Base-by-base conservation (phyloP, 2,888 invertebrate species). In the Pristionchus exspectatus region DNA sequence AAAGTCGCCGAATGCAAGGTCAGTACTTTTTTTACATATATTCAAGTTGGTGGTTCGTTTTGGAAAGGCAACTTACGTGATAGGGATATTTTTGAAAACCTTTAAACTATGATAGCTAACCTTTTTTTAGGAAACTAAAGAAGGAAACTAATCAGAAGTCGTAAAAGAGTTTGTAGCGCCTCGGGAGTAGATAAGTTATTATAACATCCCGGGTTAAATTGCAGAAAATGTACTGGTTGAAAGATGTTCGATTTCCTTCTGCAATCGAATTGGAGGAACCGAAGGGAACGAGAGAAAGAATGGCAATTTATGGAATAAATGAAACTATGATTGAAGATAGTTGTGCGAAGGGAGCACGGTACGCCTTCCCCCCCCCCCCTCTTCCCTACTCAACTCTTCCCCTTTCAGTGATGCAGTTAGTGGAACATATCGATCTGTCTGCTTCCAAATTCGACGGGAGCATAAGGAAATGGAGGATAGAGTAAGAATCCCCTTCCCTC, bases 1-100 rank as follows among this genome's bases (percentile, higher is more conserved):
- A 95, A 95, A 16, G 92, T 96, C 59, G 91, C 93, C 10, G 95
- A 96, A 91, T 95, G 96, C 38, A 95, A 94, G 91, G 93, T 93
- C 27, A 18, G 87, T 38, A 16, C 18, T 63, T 16, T 30, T 16
- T 10, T 12, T 54, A 21, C 30, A 27, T 27, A 24, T 66, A 38
- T 50, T 50, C 44, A 50, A 50, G 44, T 38, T 38, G 38, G 38
- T 38, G 59, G 24, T 59, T 18, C 24, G 24, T 24, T 18, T 59
- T 59, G 3, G 21, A 18, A 24, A 4, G 0, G 14, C 59, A 59
- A 18, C 24, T 21, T 14, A 59, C 59, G 59, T 59, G 59, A 59
- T 59, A 59, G 59, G 21, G 59, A 18, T 59, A 59, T 59, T 59
- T 18, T 59, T 59, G 2, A 18, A 59, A 59, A 59, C 21, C 14